Evolutionary conservation across 2,113 vertebrate genomes (phyloP).

Genomic region (Toxotes jaculatrix): DNA sequence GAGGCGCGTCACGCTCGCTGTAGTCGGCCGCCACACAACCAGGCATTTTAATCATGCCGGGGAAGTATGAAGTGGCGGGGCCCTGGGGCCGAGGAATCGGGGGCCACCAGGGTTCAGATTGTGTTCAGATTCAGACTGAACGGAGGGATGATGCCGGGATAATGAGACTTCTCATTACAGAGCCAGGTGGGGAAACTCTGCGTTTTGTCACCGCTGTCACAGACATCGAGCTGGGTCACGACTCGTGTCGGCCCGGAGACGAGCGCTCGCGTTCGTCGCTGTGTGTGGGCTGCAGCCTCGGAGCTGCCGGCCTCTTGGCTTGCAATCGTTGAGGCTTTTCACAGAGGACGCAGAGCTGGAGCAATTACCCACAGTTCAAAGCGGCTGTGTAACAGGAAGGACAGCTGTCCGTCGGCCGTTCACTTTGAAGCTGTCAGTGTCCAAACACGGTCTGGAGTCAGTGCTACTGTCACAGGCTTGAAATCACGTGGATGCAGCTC

Average conservation of each 20-base stretch:
- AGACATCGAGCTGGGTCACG: slow-evolving; percentile 31
- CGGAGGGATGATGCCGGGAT: slow-evolving; percentile 57
- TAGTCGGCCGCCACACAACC: slow-evolving; percentile 20
- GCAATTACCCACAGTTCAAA: slow-evolving; percentile 44
- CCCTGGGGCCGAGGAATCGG: neutral
- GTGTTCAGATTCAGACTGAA: slow-evolving; percentile 57
- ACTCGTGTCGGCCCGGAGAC: slow-evolving; percentile 34
- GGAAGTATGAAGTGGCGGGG: slow-evolving; percentile 44
- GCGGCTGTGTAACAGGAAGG: slow-evolving; percentile 12
- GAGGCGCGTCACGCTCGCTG: slow-evolving; percentile 35
- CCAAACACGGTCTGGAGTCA: neutral
- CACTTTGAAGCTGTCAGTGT: slow-evolving; percentile 10
- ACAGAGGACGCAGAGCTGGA: neutral
- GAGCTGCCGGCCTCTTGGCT: neutral
- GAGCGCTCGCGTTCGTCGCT: slow-evolving; percentile 12
- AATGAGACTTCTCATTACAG: slow-evolving; percentile 80
- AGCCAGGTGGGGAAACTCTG: slow-evolving; percentile 32
- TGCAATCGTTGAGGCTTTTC: slow-evolving; percentile 5
- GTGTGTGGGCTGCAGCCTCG: slow-evolving; percentile 16
- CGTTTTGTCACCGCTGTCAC: slow-evolving; percentile 45
- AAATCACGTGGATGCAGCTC: slow-evolving; percentile 1
- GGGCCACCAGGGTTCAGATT: slow-evolving; percentile 33
- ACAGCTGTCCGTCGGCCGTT: neutral
- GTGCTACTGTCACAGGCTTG: neutral
- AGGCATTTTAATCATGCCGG: slow-evolving; percentile 70